A percentile compares a stretch with the other conserved stretches of the same genome.
phyloP scores from a whole-genome alignment of 2,888 invertebrate genomes.

The Microlaimidae sp. region DNA sequence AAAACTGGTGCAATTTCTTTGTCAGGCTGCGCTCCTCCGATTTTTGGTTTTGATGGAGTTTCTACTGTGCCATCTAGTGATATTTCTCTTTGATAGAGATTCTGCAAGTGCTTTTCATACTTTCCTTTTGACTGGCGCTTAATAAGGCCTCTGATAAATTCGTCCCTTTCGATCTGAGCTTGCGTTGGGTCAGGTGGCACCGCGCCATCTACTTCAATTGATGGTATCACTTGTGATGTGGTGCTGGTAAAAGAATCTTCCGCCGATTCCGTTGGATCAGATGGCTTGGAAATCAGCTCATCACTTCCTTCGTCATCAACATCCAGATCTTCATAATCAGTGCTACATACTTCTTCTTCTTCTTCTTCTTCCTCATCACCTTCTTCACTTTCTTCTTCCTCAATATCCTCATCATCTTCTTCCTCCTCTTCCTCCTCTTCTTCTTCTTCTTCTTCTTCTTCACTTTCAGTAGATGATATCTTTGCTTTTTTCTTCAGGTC shows the following conservation, averaged over 20 bases:
- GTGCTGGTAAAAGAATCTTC: conserved; percentile 9
- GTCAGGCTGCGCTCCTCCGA: conserved; percentile 14
- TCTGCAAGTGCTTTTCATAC: conserved; percentile 8
- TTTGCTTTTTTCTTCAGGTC: not conserved
- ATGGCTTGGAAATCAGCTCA: not conserved
- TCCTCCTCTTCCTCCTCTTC: not conserved
- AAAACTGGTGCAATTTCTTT: conserved; percentile 7
- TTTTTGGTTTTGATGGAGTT: too few relatives aligned
- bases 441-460: not conserved
- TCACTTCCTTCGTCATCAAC: conserved; percentile 22
- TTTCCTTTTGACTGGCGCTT: conserved; percentile 12
- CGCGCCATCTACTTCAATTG: too few relatives aligned
- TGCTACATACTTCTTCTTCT: conserved; percentile 5
- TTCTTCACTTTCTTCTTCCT: conserved; percentile 4
- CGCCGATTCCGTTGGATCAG: not conserved
- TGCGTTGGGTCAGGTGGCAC: not conserved
- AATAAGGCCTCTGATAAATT: conserved; percentile 5
- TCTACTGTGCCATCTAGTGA: conserved; percentile 3
- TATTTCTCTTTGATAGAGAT: conserved; percentile 2
- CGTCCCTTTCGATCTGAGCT: not conserved
- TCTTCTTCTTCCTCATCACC: conserved; percentile 9
- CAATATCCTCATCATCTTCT: not conserved
- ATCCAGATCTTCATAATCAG: conserved; percentile 13
- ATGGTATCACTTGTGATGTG: not conserved
- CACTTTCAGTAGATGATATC: too few relatives aligned